Conservation (phyloP, 1,140 invertebrate genomes). For the Monomorium pharaonis region DNA sequence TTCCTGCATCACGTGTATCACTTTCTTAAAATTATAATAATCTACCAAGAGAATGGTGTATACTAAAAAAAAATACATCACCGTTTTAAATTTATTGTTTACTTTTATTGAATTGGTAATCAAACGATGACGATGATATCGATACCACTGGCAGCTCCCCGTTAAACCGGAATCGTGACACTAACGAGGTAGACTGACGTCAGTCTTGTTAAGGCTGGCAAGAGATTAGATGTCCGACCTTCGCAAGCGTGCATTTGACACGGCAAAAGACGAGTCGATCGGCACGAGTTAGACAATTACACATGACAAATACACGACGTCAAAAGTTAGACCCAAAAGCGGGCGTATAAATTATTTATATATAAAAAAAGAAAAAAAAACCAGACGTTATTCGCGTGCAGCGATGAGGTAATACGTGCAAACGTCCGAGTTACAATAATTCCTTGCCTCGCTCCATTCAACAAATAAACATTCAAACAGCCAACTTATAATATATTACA, state of each 20-base stretch:
- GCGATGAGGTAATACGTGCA: slow-evolving; percentile 26
- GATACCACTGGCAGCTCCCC: slow-evolving; percentile 16
- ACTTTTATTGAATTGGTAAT: not conserved
- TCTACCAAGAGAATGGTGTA: not conserved
- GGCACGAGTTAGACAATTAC: slow-evolving; percentile 27
- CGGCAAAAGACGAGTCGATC: slow-evolving; percentile 6
- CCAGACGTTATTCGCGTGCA: not conserved
- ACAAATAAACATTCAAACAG: not conserved
- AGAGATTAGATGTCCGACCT: slow-evolving; percentile 55
- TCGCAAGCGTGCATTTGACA: slow-evolving; percentile 18
- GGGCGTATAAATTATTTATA: slow-evolving; percentile 55
- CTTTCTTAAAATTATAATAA: not conserved
- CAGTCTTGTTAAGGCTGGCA: slow-evolving; percentile 68
- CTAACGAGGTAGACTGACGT: slow-evolving; percentile 51
- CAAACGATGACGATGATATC: slow-evolving; percentile 28
- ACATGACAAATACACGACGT: slow-evolving; percentile 40
- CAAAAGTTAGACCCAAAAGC: slow-evolving; percentile 18
- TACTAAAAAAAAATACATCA: not conserved
- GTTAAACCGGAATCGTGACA: not conserved
- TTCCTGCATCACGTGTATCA: too few species aligned
- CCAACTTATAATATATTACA: too few species aligned
- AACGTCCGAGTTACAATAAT: not conserved
- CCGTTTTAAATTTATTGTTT: not conserved
- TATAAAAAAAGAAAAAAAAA: slow-evolving; percentile 50
- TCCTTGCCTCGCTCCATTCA: not conserved